phyloP scores from a whole-genome alignment of 2,888 invertebrate genomes.

The Steinernema hermaphroditum region DNA sequence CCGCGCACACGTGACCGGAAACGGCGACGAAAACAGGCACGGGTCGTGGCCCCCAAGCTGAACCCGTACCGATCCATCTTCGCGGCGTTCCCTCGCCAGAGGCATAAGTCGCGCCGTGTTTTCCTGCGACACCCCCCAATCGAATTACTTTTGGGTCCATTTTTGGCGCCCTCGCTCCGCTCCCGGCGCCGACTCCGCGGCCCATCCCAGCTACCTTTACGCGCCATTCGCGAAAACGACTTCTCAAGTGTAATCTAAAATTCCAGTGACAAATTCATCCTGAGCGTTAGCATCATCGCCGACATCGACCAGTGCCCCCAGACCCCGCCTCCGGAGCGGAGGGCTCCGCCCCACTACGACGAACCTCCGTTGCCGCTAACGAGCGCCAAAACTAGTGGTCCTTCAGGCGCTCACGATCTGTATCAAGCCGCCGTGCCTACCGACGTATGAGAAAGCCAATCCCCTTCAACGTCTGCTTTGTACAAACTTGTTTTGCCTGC shows the following conservation, averaged over 20 bases:
- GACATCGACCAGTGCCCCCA: constrained; percentile 67
- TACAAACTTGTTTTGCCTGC: constrained; percentile 16
- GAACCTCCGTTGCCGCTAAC: constrained; percentile 14
- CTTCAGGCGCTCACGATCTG: constrained; percentile 25
- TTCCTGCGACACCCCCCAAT: constrained; percentile 8
- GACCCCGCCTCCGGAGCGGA: constrained; percentile 62
- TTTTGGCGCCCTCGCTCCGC: neutral
- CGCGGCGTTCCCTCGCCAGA: neutral
- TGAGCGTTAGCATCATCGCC: constrained; percentile 69
- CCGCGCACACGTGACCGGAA: neutral
- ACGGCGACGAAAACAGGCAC: neutral
- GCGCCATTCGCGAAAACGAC: neutral
- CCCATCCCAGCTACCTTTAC: neutral
- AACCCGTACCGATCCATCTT: neutral
- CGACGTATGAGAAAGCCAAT: constrained; percentile 33
- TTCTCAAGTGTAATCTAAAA: neutral
- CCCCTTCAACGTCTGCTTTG: constrained; percentile 8
- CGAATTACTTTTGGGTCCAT: constrained; percentile 14
- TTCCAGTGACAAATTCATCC: constrained; percentile 80
- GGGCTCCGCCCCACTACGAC: neutral
- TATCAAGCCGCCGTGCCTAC: constrained; percentile 38
- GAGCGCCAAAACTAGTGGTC: constrained; percentile 30
- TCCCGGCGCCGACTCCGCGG: neutral
- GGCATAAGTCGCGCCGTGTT: constrained; percentile 16
- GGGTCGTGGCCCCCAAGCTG: neutral